These are phyloP conservation scores for Rousettus leschenaultii DNA, from an alignment of 2,113 vertebrate genomes.

Conservation along the genomic window DNA sequence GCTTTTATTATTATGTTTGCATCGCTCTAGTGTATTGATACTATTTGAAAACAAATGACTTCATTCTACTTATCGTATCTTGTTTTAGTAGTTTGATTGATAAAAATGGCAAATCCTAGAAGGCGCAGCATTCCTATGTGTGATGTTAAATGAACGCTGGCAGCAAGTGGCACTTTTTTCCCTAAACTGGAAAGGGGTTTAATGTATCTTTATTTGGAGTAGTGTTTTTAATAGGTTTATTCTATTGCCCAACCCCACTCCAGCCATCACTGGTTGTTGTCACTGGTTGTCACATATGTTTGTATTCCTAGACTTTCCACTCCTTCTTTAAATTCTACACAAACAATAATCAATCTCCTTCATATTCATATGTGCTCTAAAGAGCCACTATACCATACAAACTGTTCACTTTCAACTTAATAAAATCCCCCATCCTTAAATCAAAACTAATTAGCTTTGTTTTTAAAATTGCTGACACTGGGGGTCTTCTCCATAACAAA, in stretches of 20 bases:
- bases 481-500: slow-evolving; percentile 60
- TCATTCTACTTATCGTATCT: too few species aligned
- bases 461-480: slow-evolving; percentile 73
- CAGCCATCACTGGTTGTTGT: neutral
- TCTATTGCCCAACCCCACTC: neutral
- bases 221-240: neutral
- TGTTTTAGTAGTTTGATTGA: too few species aligned
- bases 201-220: neutral
- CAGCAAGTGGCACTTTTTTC: too few species aligned
- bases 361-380: slow-evolving; percentile 18
- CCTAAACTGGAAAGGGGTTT: neutral
- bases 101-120: too few species aligned
- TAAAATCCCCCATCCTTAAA: slow-evolving; percentile 65
- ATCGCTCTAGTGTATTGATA: too few species aligned
- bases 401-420: slow-evolving; percentile 49
- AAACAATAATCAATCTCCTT: slow-evolving; percentile 46
- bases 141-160: too few species aligned
- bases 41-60: too few species aligned
- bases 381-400: slow-evolving; percentile 19
- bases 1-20: too few species aligned
- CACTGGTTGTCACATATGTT: neutral
- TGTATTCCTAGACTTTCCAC: neutral
- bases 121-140: too few species aligned
- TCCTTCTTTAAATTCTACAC: slow-evolving; percentile 43
- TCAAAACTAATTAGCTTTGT: slow-evolving; percentile 77